Evolutionary conservation across 2,888 invertebrate species (phyloP).

Genomic region (Thera britannica): DNA sequence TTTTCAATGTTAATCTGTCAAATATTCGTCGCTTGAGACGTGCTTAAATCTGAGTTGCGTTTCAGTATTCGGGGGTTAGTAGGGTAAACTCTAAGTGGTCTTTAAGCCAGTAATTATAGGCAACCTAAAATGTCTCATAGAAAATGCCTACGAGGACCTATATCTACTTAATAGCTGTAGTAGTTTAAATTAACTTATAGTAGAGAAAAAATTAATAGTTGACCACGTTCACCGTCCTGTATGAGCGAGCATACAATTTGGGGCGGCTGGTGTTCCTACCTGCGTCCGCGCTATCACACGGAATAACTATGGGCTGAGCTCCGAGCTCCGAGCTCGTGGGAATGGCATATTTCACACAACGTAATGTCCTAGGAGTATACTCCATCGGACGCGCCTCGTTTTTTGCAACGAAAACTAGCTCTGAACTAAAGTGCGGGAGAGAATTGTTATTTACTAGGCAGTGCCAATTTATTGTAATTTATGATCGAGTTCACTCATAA

Average conservation of each 20-base stretch:
- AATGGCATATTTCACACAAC: constrained; percentile 5
- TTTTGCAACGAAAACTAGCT: neutral
- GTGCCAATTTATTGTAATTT: neutral
- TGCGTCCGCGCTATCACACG: neutral
- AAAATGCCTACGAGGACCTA: too few species aligned
- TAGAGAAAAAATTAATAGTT: too few species aligned
- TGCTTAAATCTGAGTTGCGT: too few species aligned
- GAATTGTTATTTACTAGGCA: constrained; percentile 1
- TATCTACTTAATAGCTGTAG: too few species aligned
- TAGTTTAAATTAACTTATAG: too few species aligned
- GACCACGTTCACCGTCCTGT: too few species aligned
- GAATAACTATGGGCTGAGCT: neutral
- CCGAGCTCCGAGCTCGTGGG: neutral
- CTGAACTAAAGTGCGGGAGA: neutral
- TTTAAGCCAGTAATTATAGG: too few species aligned
- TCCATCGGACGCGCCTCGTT: neutral
- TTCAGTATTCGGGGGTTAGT: too few species aligned
- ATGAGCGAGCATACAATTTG: neutral
- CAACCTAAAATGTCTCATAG: too few species aligned
- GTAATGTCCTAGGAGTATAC: constrained; percentile 13
- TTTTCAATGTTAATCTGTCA: too few species aligned
- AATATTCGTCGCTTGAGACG: too few species aligned
- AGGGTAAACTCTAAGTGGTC: too few species aligned
- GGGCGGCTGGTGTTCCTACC: neutral
- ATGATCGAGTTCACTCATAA: neutral